A percentile compares a stretch with the other conserved stretches of the same genome.
Evolutionary conservation across 2,888 invertebrate genomes (phyloP).

Genomic region (Amphipoea oculea): DNA sequence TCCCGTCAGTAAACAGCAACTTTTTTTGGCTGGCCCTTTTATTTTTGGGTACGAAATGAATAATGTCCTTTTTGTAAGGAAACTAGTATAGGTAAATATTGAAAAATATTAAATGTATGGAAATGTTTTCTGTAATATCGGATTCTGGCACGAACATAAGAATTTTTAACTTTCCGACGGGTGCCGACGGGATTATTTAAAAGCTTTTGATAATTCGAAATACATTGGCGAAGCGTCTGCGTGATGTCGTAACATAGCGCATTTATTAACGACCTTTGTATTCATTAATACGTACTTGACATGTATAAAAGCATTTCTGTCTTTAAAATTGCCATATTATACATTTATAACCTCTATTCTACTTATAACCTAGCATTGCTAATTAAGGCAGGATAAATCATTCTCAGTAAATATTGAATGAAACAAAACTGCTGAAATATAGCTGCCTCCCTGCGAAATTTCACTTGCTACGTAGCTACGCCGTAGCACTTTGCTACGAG

Average conservation of each 20-base stretch:
- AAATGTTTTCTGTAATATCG: neutral
- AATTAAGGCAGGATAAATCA: no score
- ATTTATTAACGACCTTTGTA: neutral
- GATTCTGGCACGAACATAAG: neutral
- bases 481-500: constrained; percentile 38
- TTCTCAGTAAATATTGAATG: neutral
- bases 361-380: neutral
- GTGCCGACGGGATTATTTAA: neutral
- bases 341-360: neutral
- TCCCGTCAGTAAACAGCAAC: no score
- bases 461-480: constrained; percentile 31
- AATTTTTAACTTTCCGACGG: neutral
- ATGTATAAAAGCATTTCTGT: neutral
- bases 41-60: no score
- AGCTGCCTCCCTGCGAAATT: neutral
- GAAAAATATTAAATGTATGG: neutral
- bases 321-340: neutral
- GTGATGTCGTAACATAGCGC: neutral
- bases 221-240: neutral
- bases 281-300: neutral
- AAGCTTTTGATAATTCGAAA: neutral
- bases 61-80: neutral
- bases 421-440: no score
- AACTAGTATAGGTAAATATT: neutral
- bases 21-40: no score